Evolutionary conservation across 2,888 invertebrate genomes (phyloP).

Genomic region (Tenthredo amoena): DNA sequence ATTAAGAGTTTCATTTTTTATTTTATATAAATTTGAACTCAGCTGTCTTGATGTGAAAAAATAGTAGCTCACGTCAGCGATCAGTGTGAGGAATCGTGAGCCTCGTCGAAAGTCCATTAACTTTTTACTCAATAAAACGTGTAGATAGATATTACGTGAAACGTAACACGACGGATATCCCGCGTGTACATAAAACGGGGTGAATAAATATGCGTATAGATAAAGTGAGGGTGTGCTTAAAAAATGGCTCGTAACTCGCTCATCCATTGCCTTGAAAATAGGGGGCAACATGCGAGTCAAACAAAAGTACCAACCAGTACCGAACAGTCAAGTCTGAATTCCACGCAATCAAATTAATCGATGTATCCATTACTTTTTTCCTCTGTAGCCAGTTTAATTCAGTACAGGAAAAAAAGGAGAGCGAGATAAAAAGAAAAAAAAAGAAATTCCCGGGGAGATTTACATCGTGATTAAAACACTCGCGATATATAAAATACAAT

Average conservation of each 20-base stretch:
- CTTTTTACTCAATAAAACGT: not conserved
- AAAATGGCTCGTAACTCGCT: slow-evolving; percentile 20
- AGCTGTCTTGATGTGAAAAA: not conserved
- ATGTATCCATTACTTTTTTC: not conserved
- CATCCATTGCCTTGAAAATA: not conserved
- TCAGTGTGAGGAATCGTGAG: not conserved
- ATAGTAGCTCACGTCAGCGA: not conserved
- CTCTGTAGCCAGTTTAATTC: not conserved
- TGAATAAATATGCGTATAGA: slow-evolving; percentile 20
- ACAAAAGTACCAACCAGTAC: not conserved
- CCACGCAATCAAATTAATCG: slow-evolving; percentile 10
- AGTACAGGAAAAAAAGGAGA: not conserved
- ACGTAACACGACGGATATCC: slow-evolving; percentile 14
- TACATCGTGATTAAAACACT: not conserved
- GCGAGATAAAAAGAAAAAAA: not conserved
- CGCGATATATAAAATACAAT: not conserved
- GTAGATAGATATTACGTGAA: slow-evolving; percentile 1
- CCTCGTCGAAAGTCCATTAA: slow-evolving; percentile 4
- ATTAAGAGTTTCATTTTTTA: not conserved
- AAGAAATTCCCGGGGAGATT: not conserved
- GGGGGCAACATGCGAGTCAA: not conserved
- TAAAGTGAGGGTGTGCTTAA: not conserved
- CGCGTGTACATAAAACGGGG: slow-evolving; percentile 6
- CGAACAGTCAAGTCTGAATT: not conserved
- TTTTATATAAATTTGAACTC: not conserved